These are phyloP conservation scores for Cygnus atratus DNA, from an alignment of 2,113 vertebrate genomes.

Conservation along the genomic window DNA sequence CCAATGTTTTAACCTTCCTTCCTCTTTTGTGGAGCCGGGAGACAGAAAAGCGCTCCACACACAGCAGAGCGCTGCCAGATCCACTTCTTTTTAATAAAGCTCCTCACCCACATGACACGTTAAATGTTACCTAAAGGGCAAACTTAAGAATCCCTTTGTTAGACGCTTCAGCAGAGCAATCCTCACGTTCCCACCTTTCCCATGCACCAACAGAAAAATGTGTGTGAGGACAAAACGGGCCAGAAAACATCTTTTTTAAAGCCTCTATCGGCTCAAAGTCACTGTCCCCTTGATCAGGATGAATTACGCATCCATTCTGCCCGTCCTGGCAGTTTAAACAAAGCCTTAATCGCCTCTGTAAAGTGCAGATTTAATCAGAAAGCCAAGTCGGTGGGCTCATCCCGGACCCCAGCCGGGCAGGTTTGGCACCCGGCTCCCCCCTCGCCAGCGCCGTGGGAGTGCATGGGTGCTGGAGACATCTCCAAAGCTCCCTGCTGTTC, in stretches of 20 bases:
- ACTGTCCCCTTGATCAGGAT: background rate
- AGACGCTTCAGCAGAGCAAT: background rate
- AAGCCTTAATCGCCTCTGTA: background rate
- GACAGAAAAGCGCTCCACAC: background rate
- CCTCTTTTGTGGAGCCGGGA: background rate
- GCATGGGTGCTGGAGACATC: background rate
- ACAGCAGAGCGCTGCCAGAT: background rate
- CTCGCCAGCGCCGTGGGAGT: background rate
- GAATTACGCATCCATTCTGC: background rate
- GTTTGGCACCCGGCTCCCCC: background rate
- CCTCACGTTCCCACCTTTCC: background rate
- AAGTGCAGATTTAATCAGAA: background rate
- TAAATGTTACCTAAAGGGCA: constrained; percentile 36
- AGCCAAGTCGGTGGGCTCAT: background rate
- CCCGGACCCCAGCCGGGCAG: too few species aligned
- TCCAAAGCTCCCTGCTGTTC: background rate
- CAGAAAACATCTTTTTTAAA: background rate
- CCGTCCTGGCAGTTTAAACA: background rate
- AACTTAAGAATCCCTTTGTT: background rate
- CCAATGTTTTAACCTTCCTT: background rate
- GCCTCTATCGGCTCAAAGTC: background rate
- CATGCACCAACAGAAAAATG: background rate
- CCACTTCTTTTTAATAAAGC: background rate
- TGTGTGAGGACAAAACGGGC: background rate
- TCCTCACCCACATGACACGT: background rate